Percentiles rank a stretch among this genome's conserved stretches.
These are phyloP conservation scores for Dasypolia templi DNA, from an alignment of 2,888 invertebrate genomes.

Conservation along the genomic window DNA sequence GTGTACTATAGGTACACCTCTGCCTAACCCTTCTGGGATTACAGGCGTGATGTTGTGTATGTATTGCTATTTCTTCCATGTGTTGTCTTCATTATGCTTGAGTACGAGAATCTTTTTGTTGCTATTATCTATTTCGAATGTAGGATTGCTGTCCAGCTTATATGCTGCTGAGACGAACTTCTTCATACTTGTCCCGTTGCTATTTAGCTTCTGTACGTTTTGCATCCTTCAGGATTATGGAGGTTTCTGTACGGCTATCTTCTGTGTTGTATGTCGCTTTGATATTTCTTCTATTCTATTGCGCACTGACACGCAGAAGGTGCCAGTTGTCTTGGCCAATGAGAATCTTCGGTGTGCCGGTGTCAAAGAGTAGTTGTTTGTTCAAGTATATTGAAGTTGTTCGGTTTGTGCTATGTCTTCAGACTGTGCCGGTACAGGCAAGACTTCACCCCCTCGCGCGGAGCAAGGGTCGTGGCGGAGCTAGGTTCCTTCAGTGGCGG, in stretches of 20 bases:
- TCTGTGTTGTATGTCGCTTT: background rate
- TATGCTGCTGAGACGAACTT: background rate
- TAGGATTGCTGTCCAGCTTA: background rate
- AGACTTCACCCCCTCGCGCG: background rate
- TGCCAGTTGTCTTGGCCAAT: background rate
- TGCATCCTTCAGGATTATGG: background rate
- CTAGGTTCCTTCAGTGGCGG: background rate
- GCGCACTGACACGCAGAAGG: background rate
- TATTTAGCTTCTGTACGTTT: background rate
- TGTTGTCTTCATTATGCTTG: background rate
- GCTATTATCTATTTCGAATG: background rate
- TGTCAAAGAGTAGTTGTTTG: background rate
- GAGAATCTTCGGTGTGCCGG: background rate
- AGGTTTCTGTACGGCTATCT: background rate
- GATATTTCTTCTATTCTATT: background rate
- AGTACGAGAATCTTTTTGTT: background rate
- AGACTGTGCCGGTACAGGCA: background rate
- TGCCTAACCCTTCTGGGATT: too few species aligned
- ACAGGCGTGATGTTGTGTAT: too few species aligned
- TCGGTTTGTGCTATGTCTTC: background rate
- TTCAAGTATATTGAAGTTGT: background rate
- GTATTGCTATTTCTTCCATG: background rate
- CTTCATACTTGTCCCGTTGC: background rate
- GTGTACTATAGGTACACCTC: too few species aligned
- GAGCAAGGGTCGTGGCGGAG: background rate